A percentile compares a stretch with the other conserved stretches of the same genome.
Conservation (phyloP, 1,140 invertebrate genomes). For the Microplitis demolitor region DNA sequence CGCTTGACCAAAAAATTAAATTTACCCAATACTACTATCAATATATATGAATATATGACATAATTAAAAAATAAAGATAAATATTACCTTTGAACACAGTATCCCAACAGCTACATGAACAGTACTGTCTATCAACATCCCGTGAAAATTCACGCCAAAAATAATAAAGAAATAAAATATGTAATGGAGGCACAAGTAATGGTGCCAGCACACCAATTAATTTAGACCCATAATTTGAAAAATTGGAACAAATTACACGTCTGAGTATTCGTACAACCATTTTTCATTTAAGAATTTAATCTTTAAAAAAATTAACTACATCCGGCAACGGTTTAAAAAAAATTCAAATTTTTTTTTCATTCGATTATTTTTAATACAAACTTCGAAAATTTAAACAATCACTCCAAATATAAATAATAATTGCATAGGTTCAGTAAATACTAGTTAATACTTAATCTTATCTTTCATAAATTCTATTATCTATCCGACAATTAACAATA, state of each 20-base stretch:
- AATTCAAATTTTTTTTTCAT: too few relatives aligned
- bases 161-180: conserved; percentile 69
- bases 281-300: background rate
- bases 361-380: too few relatives aligned
- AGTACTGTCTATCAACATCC: conserved; percentile 70
- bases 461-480: too few relatives aligned
- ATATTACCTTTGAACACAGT: conserved; percentile 65
- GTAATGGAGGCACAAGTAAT: conserved; percentile 65
- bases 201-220: conserved; percentile 57
- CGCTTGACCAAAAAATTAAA: too few relatives aligned
- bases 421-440: too few relatives aligned
- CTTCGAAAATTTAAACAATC: too few relatives aligned
- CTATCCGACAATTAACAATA: too few relatives aligned
- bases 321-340: too few relatives aligned
- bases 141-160: conserved; percentile 75
- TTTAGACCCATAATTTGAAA: conserved; percentile 51
- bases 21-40: background rate
- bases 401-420: too few relatives aligned
- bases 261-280: conserved; percentile 43
- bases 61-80: conserved; percentile 25
- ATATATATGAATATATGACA: conserved; percentile 10
- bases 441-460: too few relatives aligned
- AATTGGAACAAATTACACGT: conserved; percentile 43
- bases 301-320: background rate
- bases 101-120: conserved; percentile 79